Conservation (phyloP, 1,140 invertebrate genomes). For the Drosophila repleta region DNA sequence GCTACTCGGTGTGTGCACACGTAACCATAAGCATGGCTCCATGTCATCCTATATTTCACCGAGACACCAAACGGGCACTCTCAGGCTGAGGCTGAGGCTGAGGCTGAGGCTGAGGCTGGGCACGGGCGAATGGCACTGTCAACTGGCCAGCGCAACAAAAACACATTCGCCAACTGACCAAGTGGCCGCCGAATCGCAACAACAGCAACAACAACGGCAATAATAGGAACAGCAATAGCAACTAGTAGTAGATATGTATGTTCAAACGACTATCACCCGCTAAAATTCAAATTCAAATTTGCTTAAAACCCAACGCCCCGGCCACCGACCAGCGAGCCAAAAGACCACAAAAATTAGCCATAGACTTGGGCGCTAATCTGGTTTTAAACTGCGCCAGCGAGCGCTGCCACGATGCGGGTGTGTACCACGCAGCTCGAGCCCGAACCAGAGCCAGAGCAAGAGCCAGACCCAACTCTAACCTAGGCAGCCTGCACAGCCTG, state of each 20-base stretch:
- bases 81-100: conserved; percentile 12
- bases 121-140: conserved; percentile 60
- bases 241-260: conserved; percentile 36
- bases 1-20: conserved; percentile 60
- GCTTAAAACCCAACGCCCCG: conserved; percentile 55
- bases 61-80: conserved; percentile 16
- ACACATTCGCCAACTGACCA: conserved; percentile 71
- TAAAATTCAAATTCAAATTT: conserved; percentile 83
- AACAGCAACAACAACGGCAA: conserved; percentile 16
- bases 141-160: conserved; percentile 52
- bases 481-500: conserved; percentile 27
- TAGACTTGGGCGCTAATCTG: conserved; percentile 81
- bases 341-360: conserved; percentile 73
- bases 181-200: conserved; percentile 50
- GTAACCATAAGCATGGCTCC: conserved; percentile 74
- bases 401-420: conserved; percentile 78
- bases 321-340: conserved; percentile 12
- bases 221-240: conserved; percentile 22
- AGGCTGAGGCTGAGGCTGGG: conserved; percentile 23
- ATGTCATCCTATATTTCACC: conserved; percentile 80
- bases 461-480: conserved; percentile 13
- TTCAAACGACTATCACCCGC: conserved; percentile 75
- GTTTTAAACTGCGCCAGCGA: conserved; percentile 68
- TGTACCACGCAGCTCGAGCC: conserved; percentile 54
- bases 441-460: conserved; percentile 16